Evolutionary conservation across 2,797 vertebrate species (phyloP), one percentile per base, ranked within the genome.

Genomic region (Caiman crocodilus): DNA sequence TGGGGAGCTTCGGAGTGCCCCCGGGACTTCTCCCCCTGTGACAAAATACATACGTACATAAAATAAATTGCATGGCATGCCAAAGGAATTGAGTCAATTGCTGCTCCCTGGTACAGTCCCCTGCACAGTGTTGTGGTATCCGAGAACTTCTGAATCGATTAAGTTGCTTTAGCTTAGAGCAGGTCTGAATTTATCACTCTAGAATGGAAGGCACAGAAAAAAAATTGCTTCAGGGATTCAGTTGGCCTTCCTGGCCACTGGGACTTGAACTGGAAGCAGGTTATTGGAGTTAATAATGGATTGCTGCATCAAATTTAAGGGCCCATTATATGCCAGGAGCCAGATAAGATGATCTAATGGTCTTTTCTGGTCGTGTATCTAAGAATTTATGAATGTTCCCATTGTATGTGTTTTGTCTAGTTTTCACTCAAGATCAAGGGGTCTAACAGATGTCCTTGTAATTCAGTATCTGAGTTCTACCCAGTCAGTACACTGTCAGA

Each of bases 61-160:
- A 50, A 50, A 50, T 50, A 50, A 50, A 50, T 56, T 17, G 82
- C 90, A 83, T 32, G 30, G 23, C 84, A n/a, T 63, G 76, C 85
- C 76, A 75, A 89, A 89, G 5, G 88, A 93, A 88, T 86, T n/a
- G 61, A 61, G 61, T 35, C 18, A 95, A 89, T 86, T 42, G 32
- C 58, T 90, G 13, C 35, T 76, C 89, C 64, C 35, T 23, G 26
- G 7, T 42, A 42, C 35, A 73, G 32, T 91, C 56, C 55, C 21
- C 2, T 16, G 87, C 4, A 9, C 32, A 73, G 64, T 17, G 1
- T 35, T 88, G 73, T 3, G 84, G 28, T 55, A 88, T 61, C 71
- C 85, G 81, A 89, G 35, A 76, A 56, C 86, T 76, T 69, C 56
- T 30, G 57, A 79, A 8, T n/a, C 74, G 91, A 56, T 59, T 42